A percentile compares a stretch with the other conserved stretches of the same genome.
Conservation (phyloP, 2,888 invertebrate genomes). For the Heliconius aoede region DNA sequence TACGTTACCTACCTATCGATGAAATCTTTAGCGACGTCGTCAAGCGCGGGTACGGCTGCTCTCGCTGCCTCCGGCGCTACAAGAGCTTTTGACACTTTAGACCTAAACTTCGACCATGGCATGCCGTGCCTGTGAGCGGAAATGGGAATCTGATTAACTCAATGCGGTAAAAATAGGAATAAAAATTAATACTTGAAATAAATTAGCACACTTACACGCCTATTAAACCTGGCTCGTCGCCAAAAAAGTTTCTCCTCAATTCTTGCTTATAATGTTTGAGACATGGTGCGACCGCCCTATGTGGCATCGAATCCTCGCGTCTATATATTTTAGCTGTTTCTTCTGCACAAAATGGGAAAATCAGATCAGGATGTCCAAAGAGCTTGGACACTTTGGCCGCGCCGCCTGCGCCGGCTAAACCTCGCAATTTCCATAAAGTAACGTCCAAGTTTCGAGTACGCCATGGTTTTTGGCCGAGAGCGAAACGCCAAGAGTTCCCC, state of each 20-base stretch:
- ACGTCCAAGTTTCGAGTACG: slow-evolving; percentile 82
- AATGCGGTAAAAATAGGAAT: neutral
- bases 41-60: slow-evolving; percentile 89
- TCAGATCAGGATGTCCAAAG: slow-evolving; percentile 89
- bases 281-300: slow-evolving; percentile 89
- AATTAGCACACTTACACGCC: slow-evolving; percentile 85
- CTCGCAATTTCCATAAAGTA: slow-evolving; percentile 78
- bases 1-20: slow-evolving; percentile 86
- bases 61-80: slow-evolving; percentile 91
- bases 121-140: slow-evolving; percentile 88
- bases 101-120: slow-evolving; percentile 93
- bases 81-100: slow-evolving; percentile 92
- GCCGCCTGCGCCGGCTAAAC: slow-evolving; percentile 78
- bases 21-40: slow-evolving; percentile 90
- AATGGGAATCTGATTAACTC: neutral
- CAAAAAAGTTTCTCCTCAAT: slow-evolving; percentile 87
- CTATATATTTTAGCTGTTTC: slow-evolving; percentile 88
- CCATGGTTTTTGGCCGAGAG: slow-evolving; percentile 81
- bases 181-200: neutral
- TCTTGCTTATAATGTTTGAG: slow-evolving; percentile 88
- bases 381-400: slow-evolving; percentile 86
- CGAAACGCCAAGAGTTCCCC: slow-evolving; percentile 92
- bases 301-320: slow-evolving; percentile 87
- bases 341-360: slow-evolving; percentile 89
- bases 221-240: slow-evolving; percentile 88